A percentile compares a stretch with the other conserved stretches of the same genome.
These are phyloP conservation scores for Gortyna flavago DNA, from an alignment of 2,888 invertebrate genomes.

Conservation along the genomic window DNA sequence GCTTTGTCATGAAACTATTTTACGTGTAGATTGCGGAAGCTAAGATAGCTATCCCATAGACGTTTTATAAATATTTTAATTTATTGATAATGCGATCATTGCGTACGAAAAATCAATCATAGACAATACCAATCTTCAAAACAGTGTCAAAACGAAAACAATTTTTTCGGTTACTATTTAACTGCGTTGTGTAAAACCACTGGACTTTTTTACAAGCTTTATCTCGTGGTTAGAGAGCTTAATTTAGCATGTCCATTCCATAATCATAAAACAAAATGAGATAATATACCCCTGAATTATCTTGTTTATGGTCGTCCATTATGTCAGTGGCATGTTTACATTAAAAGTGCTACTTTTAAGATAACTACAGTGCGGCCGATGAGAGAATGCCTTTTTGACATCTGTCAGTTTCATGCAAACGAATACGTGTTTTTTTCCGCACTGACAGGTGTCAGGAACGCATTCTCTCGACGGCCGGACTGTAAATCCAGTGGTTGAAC, in stretches of 20 bases:
- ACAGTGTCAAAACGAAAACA: slow-evolving; percentile 49
- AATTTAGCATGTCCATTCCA: background rate
- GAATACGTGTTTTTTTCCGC: background rate
- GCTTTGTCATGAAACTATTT: background rate
- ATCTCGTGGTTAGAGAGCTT: background rate
- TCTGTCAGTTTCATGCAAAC: background rate
- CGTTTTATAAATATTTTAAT: background rate
- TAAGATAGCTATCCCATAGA: background rate
- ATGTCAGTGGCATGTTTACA: background rate
- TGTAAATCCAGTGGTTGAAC: slow-evolving; percentile 24
- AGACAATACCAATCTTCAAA: slow-evolving; percentile 6
- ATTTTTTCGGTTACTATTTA: background rate
- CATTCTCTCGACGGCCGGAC: background rate
- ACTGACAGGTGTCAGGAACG: too few relatives aligned
- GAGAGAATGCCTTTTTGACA: background rate
- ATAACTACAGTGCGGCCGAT: background rate
- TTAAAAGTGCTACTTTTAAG: background rate
- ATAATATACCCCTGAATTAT: slow-evolving; percentile 1
- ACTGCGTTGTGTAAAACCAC: slow-evolving; percentile 24
- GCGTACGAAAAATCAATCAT: slow-evolving; percentile 13
- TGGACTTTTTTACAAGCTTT: background rate
- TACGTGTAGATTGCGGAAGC: too few relatives aligned
- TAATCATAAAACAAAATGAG: slow-evolving; percentile 1
- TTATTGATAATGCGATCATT: background rate
- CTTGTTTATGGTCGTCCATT: slow-evolving; percentile 1